Base-by-base conservation (phyloP, 2,797 vertebrate genomes). In the Catostomus latipinnis region DNA sequence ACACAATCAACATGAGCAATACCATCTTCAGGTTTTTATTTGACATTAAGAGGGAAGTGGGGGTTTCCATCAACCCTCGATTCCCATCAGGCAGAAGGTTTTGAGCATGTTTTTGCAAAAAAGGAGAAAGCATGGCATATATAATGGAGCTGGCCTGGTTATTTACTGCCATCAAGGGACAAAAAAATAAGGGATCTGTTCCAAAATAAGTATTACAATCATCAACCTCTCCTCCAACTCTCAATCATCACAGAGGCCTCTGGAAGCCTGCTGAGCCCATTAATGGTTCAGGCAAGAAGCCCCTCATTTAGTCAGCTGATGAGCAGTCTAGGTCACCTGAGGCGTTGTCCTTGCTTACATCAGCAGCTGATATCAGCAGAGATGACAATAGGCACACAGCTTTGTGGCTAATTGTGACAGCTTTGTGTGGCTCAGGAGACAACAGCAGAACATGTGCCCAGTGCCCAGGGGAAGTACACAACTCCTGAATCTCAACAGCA, bases 191-290 rank as follows among this genome's bases (percentile, higher is more conserved):
- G 5, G 2, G 69, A 74, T 67, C 84, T 86, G 65, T 73, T 75
- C 83, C 82, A 83, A 78, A 78, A 88, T 81, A 84, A 82, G 82
- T 80, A 76, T 57, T 72, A 77, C 49, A 85, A 87, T 86, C 70
- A 79, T 78, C 80, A 81, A 52, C 65, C 76, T 83, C 82, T 82
- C 62, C 56, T 81, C 48, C 46, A 79, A 66, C 82, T 82, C 74
- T 85, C 83, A 81, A 85, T 87, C 81, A 87, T 80, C 63, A 80
- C 80, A 84, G 70, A 83, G 83, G 77, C 86, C 77, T 85, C 81
- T 54, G 72, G 85, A 66, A 82, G 79, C 76, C 78, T 73, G 86
- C 84, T 89, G 86, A 89, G 88, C 87, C 89, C 88, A 90, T 89
- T 91, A 90, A 84, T 62, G 77, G 85, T 70, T 74, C 60, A 85